phyloP scores from a whole-genome alignment of 2,888 invertebrate species.

The Diaprepes abbreviatus region DNA sequence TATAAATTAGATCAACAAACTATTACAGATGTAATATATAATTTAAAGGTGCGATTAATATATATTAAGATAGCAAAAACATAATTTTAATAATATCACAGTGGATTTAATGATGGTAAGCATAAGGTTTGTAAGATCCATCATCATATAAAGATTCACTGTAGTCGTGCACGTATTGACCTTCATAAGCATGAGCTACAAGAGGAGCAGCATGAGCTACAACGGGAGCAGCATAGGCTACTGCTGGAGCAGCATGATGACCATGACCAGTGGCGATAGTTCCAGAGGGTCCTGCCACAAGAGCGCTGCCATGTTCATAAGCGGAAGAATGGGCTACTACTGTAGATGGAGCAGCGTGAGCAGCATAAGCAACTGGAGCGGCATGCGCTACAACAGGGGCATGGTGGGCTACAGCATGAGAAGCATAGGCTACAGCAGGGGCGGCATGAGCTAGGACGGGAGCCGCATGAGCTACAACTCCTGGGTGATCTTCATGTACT shows the following conservation, averaged over 20 bases:
- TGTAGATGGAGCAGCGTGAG: slow-evolving; percentile 15
- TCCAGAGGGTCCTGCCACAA: slow-evolving; percentile 18
- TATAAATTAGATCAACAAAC: background rate
- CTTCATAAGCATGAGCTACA: slow-evolving; percentile 30
- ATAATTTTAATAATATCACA: too few species aligned
- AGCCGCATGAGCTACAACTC: slow-evolving; percentile 45
- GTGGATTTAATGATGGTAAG: slow-evolving; percentile 32
- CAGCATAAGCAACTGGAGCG: background rate
- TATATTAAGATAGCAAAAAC: too few species aligned
- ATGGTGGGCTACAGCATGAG: background rate
- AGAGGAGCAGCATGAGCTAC: slow-evolving; percentile 18
- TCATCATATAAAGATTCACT: slow-evolving; percentile 54
- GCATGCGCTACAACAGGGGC: slow-evolving; percentile 15
- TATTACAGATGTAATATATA: background rate
- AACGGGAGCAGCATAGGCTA: slow-evolving; percentile 14
- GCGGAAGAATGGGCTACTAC: slow-evolving; percentile 30
- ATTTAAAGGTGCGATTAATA: background rate
- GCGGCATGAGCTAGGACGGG: slow-evolving; percentile 37
- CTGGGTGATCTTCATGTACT: slow-evolving; percentile 52
- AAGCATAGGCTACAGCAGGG: slow-evolving; percentile 20
- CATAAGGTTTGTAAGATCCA: slow-evolving; percentile 53
- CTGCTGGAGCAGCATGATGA: slow-evolving; percentile 16
- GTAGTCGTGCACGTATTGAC: slow-evolving; percentile 50
- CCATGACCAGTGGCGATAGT: slow-evolving; percentile 22
- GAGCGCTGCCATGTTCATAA: slow-evolving; percentile 6